A percentile compares a stretch with the other conserved stretches of the same genome.
Conservation (phyloP, 2,797 vertebrate genomes). For the Sparus aurata region DNA sequence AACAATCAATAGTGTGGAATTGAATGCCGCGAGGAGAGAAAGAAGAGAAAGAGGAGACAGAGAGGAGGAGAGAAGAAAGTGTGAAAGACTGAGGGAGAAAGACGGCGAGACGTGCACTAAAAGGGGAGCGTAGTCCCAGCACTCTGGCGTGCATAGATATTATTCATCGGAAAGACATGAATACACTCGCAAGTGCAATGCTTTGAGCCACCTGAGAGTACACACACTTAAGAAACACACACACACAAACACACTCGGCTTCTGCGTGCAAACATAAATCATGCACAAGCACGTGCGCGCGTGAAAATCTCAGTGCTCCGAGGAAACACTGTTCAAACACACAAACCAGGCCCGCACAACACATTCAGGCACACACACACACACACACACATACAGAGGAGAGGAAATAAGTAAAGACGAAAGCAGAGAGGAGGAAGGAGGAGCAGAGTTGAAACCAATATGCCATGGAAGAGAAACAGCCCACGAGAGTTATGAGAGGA, state of each 20-base stretch:
- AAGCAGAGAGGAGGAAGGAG: constrained; percentile 23
- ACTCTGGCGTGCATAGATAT: constrained; percentile 72
- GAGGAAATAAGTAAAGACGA: constrained; percentile 19
- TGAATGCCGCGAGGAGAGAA: constrained; percentile 13
- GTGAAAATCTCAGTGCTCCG: constrained; percentile 1
- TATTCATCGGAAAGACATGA: constrained; percentile 69
- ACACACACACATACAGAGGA: not conserved
- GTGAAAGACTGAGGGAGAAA: not conserved
- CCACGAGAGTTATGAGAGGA: constrained; percentile 53
- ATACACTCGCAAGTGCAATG: constrained; percentile 64
- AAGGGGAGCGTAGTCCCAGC: constrained; percentile 41
- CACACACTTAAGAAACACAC: constrained; percentile 21
- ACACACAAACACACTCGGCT: constrained; percentile 8
- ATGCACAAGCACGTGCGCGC: constrained; percentile 9
- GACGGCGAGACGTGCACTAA: constrained; percentile 30
- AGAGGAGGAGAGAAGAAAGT: not conserved
- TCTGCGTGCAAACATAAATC: constrained; percentile 27
- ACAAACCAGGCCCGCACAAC: constrained; percentile 19
- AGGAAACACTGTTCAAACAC: constrained; percentile 27
- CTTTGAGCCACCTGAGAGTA: constrained; percentile 71
- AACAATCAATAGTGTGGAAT: constrained; percentile 43
- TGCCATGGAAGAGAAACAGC: constrained; percentile 26
- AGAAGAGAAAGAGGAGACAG: constrained; percentile 13
- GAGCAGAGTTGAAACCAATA: constrained; percentile 43
- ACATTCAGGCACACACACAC: constrained; percentile 16